Percentiles rank a stretch among this genome's conserved stretches.
phyloP scores from a whole-genome alignment of 2,888 invertebrate species.

The Camptogramma bilineatum region DNA sequence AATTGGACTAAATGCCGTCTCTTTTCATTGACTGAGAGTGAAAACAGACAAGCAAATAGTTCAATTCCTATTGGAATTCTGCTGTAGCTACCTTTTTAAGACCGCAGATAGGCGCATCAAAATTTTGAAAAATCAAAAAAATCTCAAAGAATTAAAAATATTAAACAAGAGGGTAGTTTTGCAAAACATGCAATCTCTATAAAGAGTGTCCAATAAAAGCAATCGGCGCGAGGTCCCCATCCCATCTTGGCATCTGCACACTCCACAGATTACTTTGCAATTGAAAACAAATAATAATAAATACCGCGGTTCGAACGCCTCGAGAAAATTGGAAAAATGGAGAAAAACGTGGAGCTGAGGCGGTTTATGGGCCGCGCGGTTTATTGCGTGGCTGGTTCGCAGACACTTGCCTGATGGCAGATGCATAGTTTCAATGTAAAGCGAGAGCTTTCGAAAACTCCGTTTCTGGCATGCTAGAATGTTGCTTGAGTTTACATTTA shows the following conservation, averaged over 20 bases:
- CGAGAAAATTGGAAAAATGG: conserved; percentile 76
- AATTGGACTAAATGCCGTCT: too few species aligned
- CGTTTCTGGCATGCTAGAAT: too few species aligned
- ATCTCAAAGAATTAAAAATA: background rate
- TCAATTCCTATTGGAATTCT: too few species aligned
- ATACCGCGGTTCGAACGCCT: conserved; percentile 63
- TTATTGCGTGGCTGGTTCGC: background rate
- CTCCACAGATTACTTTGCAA: conserved; percentile 81
- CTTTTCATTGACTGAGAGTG: too few species aligned
- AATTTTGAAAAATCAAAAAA: too few species aligned
- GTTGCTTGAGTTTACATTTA: too few species aligned
- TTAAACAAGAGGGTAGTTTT: conserved; percentile 1
- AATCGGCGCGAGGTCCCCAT: conserved; percentile 27
- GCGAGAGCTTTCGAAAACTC: too few species aligned
- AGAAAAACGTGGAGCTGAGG: conserved; percentile 53
- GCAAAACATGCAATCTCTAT: conserved; percentile 26
- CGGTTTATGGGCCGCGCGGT: conserved; percentile 15
- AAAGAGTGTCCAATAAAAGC: conserved; percentile 34
- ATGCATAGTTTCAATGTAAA: conserved; percentile 2
- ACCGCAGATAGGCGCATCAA: too few species aligned
- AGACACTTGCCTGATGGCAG: too few species aligned
- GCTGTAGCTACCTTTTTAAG: too few species aligned
- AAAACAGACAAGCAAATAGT: too few species aligned
- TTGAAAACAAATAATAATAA: conserved; percentile 85
- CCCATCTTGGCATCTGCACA: conserved; percentile 73